Percentiles rank a stretch among this genome's conserved stretches.
Conservation (phyloP, 2,797 vertebrate genomes). For the Telmatherina bonti region DNA sequence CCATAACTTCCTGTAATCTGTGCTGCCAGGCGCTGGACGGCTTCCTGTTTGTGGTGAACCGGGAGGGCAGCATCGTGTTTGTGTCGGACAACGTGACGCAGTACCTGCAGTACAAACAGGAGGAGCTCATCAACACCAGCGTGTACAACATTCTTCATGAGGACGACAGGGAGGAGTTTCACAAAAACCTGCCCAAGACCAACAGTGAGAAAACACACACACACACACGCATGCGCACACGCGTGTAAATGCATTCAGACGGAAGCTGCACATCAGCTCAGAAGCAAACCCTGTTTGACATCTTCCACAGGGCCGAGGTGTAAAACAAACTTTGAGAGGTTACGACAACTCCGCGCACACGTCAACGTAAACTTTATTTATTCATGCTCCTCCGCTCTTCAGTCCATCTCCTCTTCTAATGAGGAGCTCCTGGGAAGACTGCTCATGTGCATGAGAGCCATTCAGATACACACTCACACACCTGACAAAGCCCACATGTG, state of each 20-base stretch:
- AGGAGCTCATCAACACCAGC: slow-evolving; percentile 96
- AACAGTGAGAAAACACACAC: slow-evolving; percentile 82
- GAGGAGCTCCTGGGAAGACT: slow-evolving; percentile 71
- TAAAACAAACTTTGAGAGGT: slow-evolving; percentile 57
- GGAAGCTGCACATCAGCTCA: slow-evolving; percentile 27
- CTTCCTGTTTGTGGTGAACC: slow-evolving; percentile 97
- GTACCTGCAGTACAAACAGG: slow-evolving; percentile 97
- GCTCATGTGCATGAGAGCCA: slow-evolving; percentile 56
- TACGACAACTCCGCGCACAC: slow-evolving; percentile 43
- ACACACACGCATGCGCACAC: slow-evolving; percentile 15
- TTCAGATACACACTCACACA: slow-evolving; percentile 51
- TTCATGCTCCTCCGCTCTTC: slow-evolving; percentile 56
- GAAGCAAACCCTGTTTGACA: slow-evolving; percentile 37
- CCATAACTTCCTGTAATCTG: slow-evolving; percentile 28
- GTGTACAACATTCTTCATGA: slow-evolving; percentile 96
- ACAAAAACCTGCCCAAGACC: slow-evolving; percentile 96
- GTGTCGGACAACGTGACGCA: slow-evolving; percentile 98
- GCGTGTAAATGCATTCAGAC: background rate
- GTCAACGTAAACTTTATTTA: slow-evolving; percentile 60
- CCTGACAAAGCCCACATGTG: slow-evolving; percentile 72
- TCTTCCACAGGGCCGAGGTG: slow-evolving; percentile 37
- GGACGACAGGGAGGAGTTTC: slow-evolving; percentile 95
- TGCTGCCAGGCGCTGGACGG: slow-evolving; percentile 91
- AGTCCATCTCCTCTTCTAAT: slow-evolving; percentile 61
- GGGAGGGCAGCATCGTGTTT: slow-evolving; percentile 96